Conservation (phyloP, 2,888 invertebrate genomes). For the Nebria salina region DNA sequence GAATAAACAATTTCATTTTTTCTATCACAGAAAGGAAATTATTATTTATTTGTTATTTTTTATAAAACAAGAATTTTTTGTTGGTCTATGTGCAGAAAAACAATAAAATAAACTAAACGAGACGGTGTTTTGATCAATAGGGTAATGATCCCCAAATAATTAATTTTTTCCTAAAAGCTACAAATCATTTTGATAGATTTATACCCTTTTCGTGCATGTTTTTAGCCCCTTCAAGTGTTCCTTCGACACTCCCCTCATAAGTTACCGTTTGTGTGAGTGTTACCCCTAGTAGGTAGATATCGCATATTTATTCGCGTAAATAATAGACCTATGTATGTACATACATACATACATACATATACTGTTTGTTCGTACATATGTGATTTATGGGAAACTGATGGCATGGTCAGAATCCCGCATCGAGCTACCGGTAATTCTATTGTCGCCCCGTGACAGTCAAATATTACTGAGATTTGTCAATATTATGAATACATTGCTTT, state of each 20-base stretch:
- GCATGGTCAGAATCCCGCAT: neutral
- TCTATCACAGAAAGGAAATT: neutral
- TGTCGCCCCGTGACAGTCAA: conserved; percentile 48
- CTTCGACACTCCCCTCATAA: neutral
- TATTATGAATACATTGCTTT: conserved; percentile 36
- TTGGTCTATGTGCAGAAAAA: neutral
- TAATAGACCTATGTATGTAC: conserved; percentile 23
- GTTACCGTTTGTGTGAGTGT: neutral
- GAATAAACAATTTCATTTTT: neutral
- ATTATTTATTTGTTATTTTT: too few species aligned
- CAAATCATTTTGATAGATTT: conserved; percentile 37
- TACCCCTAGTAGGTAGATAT: neutral
- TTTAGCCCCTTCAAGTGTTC: conserved; percentile 22
- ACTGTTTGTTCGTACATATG: conserved; percentile 8
- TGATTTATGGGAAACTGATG: conserved; percentile 38
- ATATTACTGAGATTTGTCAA: conserved; percentile 48
- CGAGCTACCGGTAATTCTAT: conserved; percentile 37
- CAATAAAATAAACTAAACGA: neutral
- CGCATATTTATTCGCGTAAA: conserved; percentile 34
- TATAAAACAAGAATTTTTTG: neutral
- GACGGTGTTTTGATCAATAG: neutral
- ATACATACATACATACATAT: too few species aligned
- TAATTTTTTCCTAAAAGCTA: conserved; percentile 2
- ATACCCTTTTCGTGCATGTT: conserved; percentile 25
- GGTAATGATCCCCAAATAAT: neutral